A percentile compares a stretch with the other conserved stretches of the same genome.
phyloP scores from a whole-genome alignment of 35 echinoderm and acorn worm species.

The Amphiura filiformis region DNA sequence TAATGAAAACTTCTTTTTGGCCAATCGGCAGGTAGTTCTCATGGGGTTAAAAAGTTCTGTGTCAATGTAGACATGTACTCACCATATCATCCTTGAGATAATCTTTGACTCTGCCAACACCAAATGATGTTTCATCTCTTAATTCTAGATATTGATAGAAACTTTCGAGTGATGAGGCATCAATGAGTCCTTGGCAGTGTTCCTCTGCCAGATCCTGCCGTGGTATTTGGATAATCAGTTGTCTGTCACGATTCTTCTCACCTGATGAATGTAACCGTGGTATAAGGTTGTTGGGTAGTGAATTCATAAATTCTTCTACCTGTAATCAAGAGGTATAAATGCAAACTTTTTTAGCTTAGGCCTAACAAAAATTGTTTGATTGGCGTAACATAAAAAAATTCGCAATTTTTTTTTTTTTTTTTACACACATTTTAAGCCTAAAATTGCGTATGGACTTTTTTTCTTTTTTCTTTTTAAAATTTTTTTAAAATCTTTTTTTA shows the following conservation, averaged over 20 bases:
- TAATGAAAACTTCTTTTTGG: too few relatives aligned
- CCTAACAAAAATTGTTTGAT: not conserved
- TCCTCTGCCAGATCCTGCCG: constrained; percentile 89
- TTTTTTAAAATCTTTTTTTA: too few relatives aligned
- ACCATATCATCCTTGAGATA: constrained; percentile 93
- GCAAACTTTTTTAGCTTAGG: not conserved
- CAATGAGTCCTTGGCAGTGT: constrained; percentile 69
- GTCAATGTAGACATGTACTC: constrained; percentile 17
- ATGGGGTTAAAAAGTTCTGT: not conserved
- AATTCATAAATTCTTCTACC: constrained; percentile 99
- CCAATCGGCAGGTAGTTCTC: too few relatives aligned
- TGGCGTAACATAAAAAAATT: too few relatives aligned
- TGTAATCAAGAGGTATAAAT: constrained; percentile 29
- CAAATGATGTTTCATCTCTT: constrained; percentile 86
- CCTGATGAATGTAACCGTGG: constrained; percentile 90
- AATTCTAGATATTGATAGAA: constrained; percentile 91
- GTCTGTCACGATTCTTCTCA: constrained; percentile 87
- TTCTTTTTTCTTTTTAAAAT: too few relatives aligned
- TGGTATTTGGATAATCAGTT: constrained; percentile 95
- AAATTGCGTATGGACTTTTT: too few relatives aligned
- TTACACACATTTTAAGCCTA: too few relatives aligned
- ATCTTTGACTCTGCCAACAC: constrained; percentile 80
- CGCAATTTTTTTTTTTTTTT: too few relatives aligned
- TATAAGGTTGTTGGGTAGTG: constrained; percentile 87
- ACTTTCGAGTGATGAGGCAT: constrained; percentile 71